Conservation (phyloP, 2,797 vertebrate genomes). For the Trachops cirrhosus region DNA sequence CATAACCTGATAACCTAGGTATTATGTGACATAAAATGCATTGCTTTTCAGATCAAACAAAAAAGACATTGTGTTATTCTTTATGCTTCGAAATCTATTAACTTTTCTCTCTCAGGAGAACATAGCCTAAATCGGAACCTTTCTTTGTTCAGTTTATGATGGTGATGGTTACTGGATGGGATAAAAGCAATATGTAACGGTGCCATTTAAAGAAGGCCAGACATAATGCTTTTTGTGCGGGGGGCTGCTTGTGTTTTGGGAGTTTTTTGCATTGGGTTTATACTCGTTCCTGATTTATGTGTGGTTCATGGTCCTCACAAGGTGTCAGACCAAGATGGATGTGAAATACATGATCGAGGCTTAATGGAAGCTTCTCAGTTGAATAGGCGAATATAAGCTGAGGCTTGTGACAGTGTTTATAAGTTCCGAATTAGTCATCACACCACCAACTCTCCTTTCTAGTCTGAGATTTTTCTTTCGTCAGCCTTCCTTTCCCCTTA, state of each 20-base stretch:
- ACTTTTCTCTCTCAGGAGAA: conserved; percentile 14
- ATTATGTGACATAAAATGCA: neutral
- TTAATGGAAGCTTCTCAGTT: neutral
- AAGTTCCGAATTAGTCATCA: neutral
- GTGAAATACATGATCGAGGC: neutral
- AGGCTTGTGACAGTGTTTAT: neutral
- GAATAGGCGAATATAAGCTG: neutral
- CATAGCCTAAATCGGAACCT: neutral
- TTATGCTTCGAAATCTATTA: conserved; percentile 27
- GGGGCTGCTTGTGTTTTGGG: neutral
- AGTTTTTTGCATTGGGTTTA: neutral
- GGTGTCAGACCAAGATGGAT: neutral
- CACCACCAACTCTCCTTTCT: neutral
- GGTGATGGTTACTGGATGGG: neutral
- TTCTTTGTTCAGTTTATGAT: neutral
- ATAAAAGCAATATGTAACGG: neutral
- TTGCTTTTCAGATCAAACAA: conserved; percentile 20
- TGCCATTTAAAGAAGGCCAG: neutral
- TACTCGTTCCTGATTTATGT: conserved; percentile 11
- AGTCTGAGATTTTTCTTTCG: neutral
- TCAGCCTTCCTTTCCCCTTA: neutral
- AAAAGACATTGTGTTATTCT: neutral
- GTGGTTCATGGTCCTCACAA: neutral
- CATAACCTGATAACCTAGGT: conserved; percentile 2
- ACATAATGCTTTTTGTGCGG: neutral